Percentiles rank a stretch among this genome's conserved stretches.
Evolutionary conservation across 2,888 invertebrate species (phyloP).

Genomic region (Athalia cordata): DNA sequence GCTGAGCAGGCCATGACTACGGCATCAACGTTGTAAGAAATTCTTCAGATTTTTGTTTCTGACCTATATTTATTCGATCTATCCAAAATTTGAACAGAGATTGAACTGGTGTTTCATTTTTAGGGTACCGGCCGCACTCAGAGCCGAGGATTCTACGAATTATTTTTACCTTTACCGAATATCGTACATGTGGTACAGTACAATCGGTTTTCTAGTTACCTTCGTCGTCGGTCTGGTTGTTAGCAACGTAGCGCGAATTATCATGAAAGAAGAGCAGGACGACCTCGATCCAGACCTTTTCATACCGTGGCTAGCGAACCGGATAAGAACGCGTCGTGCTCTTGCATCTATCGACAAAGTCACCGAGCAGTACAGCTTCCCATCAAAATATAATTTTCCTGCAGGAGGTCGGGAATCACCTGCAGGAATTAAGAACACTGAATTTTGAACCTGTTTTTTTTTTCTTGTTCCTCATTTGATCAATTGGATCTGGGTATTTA

Average conservation of each 20-base stretch:
- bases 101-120: neutral
- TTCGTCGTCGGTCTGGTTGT: constrained; percentile 82
- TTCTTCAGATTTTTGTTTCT: neutral
- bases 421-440: neutral
- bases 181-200: constrained; percentile 90
- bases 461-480: too few relatives aligned
- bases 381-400: constrained; percentile 16
- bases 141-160: constrained; percentile 46
- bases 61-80: too few relatives aligned
- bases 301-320: constrained; percentile 62
- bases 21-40: constrained; percentile 1
- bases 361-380: neutral
- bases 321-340: constrained; percentile 53
- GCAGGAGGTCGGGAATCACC: constrained; percentile 11
- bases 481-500: too few relatives aligned
- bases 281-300: constrained; percentile 63
- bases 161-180: constrained; percentile 66
- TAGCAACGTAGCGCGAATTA: constrained; percentile 55
- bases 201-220: constrained; percentile 84
- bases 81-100: neutral
- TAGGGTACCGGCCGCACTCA: constrained; percentile 49
- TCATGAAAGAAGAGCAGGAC: constrained; percentile 44
- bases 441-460: neutral
- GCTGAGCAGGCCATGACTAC: neutral
- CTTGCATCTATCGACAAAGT: constrained; percentile 14